Conservation (phyloP, 2,797 vertebrate species). For the Argentina silus region DNA sequence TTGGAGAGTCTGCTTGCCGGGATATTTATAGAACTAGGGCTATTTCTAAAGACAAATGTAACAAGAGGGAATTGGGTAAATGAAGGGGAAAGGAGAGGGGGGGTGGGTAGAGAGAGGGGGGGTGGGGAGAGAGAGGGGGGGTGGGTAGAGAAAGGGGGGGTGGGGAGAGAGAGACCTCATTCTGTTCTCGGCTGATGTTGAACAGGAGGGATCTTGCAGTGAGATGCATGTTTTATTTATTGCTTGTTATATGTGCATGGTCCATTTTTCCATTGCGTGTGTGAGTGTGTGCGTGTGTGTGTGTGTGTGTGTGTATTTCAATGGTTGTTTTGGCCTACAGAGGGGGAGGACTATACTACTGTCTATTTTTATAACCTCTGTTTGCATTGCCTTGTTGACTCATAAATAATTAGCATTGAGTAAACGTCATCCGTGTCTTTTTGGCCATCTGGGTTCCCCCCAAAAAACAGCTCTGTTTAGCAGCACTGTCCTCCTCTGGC, state of each 20-base stretch:
- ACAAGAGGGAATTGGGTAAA: conserved; percentile 31
- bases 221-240: not conserved
- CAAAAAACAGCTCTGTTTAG: not conserved
- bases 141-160: not conserved
- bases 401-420: conserved; percentile 23
- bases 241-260: not conserved
- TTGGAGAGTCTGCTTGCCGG: conserved; percentile 35
- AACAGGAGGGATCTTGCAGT: conserved; percentile 13
- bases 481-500: not conserved
- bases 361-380: conserved; percentile 10
- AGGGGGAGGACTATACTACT: conserved; percentile 3
- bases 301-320: not conserved
- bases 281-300: not conserved
- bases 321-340: conserved; percentile 6
- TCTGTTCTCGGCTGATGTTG: conserved; percentile 34
- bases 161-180: conserved; percentile 47
- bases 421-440: conserved; percentile 5
- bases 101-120: not conserved
- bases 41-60: conserved; percentile 71
- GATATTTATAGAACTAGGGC: conserved; percentile 72
- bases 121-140: not conserved
- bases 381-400: conserved; percentile 14
- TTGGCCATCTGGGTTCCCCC: not conserved
- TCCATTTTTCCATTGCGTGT: not conserved
- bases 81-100: not conserved